Evolutionary conservation across 2,888 invertebrate species (phyloP), one percentile per base, ranked within the genome.

Genomic region (Heliconius charithonia): DNA sequence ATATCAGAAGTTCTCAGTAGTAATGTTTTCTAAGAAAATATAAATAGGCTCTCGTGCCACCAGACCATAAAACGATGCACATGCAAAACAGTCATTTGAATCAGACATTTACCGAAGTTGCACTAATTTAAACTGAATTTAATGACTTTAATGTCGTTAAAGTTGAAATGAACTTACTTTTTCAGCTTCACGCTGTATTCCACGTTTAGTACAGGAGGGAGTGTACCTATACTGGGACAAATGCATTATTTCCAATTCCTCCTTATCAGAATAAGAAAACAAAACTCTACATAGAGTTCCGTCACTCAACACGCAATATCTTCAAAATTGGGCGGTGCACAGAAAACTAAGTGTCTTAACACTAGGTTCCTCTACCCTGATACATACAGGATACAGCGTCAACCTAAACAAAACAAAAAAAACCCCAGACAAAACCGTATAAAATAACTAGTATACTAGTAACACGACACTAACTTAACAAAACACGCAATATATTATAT

Each of bases 81-180:
- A 81, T 82, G 83, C 82, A 80, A 82, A 80, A 51, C 25, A 74
- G 63, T 80, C 78, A 25, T 81, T 78, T 81, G 62, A 32, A 77
- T 75, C 77, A 67, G 59, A 25, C 19, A 56, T 67, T 75, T 59
- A 27, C 66, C 72, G 41, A 32, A 41, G 45, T 74, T 72, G 59
- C n/a, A 72, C 72, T 72, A 72, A 72, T 72, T 72, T 59, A 32
- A 72, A 72, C 59, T 59, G 37, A 72, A 59, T 59, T 32, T 59
- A 72, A 72, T 69, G 69, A 69, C 41, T 69, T 41, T 25, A 16
- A 69, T 16, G 69, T 3, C 41, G 25, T 25, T 69, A 13, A 9
- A 45, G 13, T 69, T 25, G 25, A 4, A 16, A 45, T 41, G 7
- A 3, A 45, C 27, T 16, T 13, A 16, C 25, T 27, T n/a, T 59